Conservation (phyloP, 53 echinoderm and acorn worm genomes). For the Echinarachnius parma region DNA sequence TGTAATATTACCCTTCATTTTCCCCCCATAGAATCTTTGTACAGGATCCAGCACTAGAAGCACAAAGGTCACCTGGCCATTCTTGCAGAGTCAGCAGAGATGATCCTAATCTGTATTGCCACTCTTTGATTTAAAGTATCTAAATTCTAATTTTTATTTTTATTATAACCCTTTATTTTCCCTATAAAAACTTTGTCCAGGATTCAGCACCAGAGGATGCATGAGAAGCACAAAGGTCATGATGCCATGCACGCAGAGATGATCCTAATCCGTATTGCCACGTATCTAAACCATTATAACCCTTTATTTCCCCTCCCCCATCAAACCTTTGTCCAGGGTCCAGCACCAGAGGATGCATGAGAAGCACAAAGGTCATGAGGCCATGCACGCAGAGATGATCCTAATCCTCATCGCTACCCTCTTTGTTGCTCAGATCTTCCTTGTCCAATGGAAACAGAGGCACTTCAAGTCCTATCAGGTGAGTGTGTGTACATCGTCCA, state of each 20-base stretch:
- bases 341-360: slow-evolving; percentile 92
- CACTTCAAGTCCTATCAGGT: slow-evolving; percentile 97
- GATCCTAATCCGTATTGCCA: slow-evolving; percentile 83
- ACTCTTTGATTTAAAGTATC: too few species aligned
- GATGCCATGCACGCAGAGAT: slow-evolving; percentile 99
- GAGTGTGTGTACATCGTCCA: background rate
- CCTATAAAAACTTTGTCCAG: too few species aligned
- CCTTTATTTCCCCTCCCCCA: too few species aligned
- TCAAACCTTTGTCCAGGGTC: slow-evolving; percentile 59
- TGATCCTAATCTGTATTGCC: too few species aligned
- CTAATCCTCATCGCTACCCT: slow-evolving; percentile 82
- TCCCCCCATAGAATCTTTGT: too few species aligned
- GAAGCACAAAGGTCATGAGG: slow-evolving; percentile 98
- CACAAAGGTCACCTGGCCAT: too few species aligned
- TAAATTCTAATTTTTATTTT: too few species aligned
- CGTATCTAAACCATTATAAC: too few species aligned
- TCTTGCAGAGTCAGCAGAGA: too few species aligned
- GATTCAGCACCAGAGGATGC: slow-evolving; percentile 87
- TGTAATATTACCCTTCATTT: too few species aligned
- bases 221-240: slow-evolving; percentile 97
- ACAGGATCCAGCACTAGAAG: too few species aligned
- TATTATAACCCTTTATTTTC: too few species aligned
- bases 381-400: slow-evolving; percentile 99
- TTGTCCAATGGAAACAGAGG: slow-evolving; percentile 96
- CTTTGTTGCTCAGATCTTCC: slow-evolving; percentile 83